Base-by-base conservation (phyloP, 2,797 vertebrate species). In the Coilia nasus region DNA sequence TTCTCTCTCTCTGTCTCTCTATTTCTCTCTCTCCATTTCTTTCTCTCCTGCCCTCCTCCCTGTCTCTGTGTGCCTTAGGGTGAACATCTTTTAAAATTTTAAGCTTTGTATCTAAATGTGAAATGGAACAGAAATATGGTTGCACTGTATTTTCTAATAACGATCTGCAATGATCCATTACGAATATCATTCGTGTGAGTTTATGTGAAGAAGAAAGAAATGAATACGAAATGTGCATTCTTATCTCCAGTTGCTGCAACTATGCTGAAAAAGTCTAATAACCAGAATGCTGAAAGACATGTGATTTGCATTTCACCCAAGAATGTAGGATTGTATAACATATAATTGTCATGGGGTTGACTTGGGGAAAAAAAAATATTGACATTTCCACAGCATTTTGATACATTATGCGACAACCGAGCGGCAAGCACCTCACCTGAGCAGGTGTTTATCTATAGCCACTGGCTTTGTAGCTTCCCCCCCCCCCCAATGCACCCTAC, bases 1-100 rank as follows among this genome's bases (percentile, higher is more conserved):
- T 54, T 75, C n/a, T 78, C 57, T 60, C 25, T 60, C 50, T 28
- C 50, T 90, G 88, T 90, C 47, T 83, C 92, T 87, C 86, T 28
- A 1, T 71, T 1, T 19, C 35, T 9, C 35, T 9, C 15, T 21
- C 9, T n/a, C 9, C 44, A 19, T 44, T 14, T 78, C 19, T 59
- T 21, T 35, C 6, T 41, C 71, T 41, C 15, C 35, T 44, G 5
- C 19, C 71, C 31, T 6, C 21, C 7, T 54, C 50, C 12, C 12
- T 54, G 7, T 14, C 50, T 67, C 50, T 78, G 15, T 78, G 88
- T 93, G 91, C 92, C 92, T 87, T 92, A 88, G 90, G 90, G 85
- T 93, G 92, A 81, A 90, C 87, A 91, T 91, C 91, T 91, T 89
- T 86, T 91, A 91, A 92, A 88, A 90, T 91, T 78, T 44, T 44